Evolutionary conservation across 2,797 vertebrate species (phyloP).

Genomic region (Lates japonicus): DNA sequence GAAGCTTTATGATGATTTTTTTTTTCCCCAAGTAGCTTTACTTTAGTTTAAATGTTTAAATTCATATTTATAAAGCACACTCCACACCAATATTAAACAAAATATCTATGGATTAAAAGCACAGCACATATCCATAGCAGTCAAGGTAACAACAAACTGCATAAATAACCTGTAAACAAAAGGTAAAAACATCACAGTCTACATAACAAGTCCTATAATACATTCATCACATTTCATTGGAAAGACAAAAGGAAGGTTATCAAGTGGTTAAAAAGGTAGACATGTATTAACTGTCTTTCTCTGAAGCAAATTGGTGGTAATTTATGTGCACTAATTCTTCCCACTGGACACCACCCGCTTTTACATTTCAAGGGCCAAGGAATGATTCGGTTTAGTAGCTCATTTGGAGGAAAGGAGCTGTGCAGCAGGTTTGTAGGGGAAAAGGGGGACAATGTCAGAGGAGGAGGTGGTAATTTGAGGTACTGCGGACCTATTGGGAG

Average conservation of each 20-base stretch:
- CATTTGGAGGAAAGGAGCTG: slow-evolving; percentile 37
- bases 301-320: slow-evolving; percentile 58
- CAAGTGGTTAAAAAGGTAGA: slow-evolving; percentile 44
- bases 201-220: slow-evolving; percentile 16
- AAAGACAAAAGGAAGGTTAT: slow-evolving; percentile 32
- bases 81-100: slow-evolving; percentile 60
- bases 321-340: slow-evolving; percentile 63
- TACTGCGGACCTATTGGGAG: slow-evolving; percentile 57
- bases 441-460: slow-evolving; percentile 23
- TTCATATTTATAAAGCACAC: slow-evolving; percentile 67
- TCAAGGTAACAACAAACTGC: slow-evolving; percentile 35
- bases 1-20: slow-evolving; percentile 78
- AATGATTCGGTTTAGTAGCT: slow-evolving; percentile 34
- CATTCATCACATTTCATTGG: slow-evolving; percentile 35
- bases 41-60: slow-evolving; percentile 72
- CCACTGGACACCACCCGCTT: slow-evolving; percentile 85
- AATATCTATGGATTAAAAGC: slow-evolving; percentile 46
- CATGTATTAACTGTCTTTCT: slow-evolving; percentile 39
- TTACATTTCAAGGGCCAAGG: slow-evolving; percentile 63
- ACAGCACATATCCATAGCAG: slow-evolving; percentile 49
- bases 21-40: slow-evolving; percentile 64
- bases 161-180: slow-evolving; percentile 64
- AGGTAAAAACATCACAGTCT: slow-evolving; percentile 48
- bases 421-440: slow-evolving; percentile 20
- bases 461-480: slow-evolving; percentile 62